These are phyloP conservation scores for Tubulanus polymorphus DNA, from an alignment of 2,888 invertebrate genomes.

Conservation along the genomic window DNA sequence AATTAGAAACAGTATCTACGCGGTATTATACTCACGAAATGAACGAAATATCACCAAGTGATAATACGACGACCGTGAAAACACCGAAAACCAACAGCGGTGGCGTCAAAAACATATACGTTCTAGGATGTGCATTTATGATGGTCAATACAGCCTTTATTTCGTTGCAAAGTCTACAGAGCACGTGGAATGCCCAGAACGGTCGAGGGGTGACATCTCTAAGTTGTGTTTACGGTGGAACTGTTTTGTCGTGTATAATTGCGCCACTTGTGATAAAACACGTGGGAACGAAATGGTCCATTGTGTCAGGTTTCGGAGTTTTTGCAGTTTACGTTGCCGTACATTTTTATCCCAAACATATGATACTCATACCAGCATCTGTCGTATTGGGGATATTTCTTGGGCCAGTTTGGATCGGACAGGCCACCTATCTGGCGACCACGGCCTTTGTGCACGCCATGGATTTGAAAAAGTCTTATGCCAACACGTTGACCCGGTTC, in stretches of 20 bases:
- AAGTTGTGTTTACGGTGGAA: constrained; percentile 42
- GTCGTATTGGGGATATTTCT: constrained; percentile 37
- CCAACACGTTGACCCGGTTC: constrained; percentile 40
- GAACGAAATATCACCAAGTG: too few species aligned
- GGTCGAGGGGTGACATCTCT: constrained; percentile 44
- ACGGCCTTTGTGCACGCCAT: constrained; percentile 40
- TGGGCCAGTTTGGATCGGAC: constrained; percentile 48
- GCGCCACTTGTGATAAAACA: constrained; percentile 44
- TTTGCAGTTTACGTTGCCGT: constrained; percentile 42
- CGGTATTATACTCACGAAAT: too few species aligned
- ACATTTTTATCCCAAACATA: constrained; percentile 42
- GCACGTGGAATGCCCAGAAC: constrained; percentile 36
- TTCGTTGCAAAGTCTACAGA: constrained; percentile 44
- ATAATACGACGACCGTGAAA: too few species aligned
- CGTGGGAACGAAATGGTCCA: constrained; percentile 46
- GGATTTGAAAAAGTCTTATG: constrained; percentile 31
- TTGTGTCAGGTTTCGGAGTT: constrained; percentile 36
- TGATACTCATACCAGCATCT: constrained; percentile 40
- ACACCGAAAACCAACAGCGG: too few species aligned
- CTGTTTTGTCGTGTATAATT: constrained; percentile 43
- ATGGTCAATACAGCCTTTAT: constrained; percentile 46
- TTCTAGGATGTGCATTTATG: constrained; percentile 44
- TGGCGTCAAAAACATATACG: constrained; percentile 41
- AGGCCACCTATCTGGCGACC: constrained; percentile 45
- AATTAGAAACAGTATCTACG: too few species aligned